These are phyloP conservation scores for Sialis lutaria DNA, from an alignment of 2,888 invertebrate species.

Conservation along the genomic window DNA sequence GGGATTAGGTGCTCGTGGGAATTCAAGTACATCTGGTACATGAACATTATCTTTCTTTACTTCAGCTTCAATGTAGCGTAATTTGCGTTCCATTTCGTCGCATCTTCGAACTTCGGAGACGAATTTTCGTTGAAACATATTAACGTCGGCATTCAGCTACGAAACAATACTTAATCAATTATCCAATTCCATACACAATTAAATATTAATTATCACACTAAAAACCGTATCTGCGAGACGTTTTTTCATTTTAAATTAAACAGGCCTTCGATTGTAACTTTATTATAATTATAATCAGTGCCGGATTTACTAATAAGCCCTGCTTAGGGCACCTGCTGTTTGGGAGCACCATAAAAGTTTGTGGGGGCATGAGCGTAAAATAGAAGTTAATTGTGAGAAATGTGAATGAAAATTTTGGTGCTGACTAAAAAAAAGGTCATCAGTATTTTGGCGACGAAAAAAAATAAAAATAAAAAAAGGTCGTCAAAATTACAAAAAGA, in stretches of 20 bases:
- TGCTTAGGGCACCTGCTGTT: no score
- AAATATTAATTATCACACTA: not conserved
- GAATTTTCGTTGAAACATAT: slow-evolving; percentile 82
- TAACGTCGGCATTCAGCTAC: slow-evolving; percentile 71
- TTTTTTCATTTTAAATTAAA: not conserved
- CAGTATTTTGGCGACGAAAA: no score
- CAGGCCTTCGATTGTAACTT: no score
- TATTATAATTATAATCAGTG: no score
- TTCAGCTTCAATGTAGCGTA: slow-evolving; percentile 74
- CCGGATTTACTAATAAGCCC: no score
- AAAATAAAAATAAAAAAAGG: no score
- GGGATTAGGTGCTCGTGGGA: slow-evolving; percentile 61
- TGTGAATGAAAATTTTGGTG: no score
- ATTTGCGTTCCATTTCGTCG: slow-evolving; percentile 81
- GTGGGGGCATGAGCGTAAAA: no score
- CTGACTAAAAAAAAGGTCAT: no score
- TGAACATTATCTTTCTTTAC: slow-evolving; percentile 68
- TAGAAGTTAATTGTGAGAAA: no score
- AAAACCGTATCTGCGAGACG: not conserved
- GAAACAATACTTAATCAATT: slow-evolving; percentile 13
- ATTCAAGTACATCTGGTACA: slow-evolving; percentile 56
- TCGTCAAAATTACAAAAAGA: no score
- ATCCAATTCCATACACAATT: not conserved
- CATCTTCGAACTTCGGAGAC: slow-evolving; percentile 80
- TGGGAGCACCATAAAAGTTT: no score